These are phyloP conservation scores for Subacronicta megacephala DNA, from an alignment of 2,888 invertebrate species.

Conservation along the genomic window DNA sequence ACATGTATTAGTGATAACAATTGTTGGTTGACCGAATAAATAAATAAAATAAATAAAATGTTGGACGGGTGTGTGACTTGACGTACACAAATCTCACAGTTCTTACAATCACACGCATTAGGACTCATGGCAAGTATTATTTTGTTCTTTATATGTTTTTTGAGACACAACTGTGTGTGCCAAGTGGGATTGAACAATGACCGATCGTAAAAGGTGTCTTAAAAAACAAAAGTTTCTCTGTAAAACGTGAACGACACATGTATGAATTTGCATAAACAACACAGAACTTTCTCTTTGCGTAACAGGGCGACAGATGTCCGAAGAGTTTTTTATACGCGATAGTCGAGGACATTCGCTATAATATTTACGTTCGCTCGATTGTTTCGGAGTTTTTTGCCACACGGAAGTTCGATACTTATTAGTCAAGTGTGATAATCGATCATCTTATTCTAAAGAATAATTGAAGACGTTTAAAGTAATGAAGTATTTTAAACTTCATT, in stretches of 20 bases:
- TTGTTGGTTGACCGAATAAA: too few species aligned
- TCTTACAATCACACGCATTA: too few species aligned
- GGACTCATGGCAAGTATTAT: too few species aligned
- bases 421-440: neutral
- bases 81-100: too few species aligned
- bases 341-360: constrained; percentile 20
- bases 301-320: constrained; percentile 31
- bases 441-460: too few species aligned
- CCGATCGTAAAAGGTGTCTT: neutral
- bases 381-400: constrained; percentile 4
- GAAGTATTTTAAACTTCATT: too few species aligned
- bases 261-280: constrained; percentile 36
- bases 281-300: constrained; percentile 34
- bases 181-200: neutral
- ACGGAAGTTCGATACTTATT: constrained; percentile 1
- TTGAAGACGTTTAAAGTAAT: too few species aligned
- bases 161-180: too few species aligned
- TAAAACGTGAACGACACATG: constrained; percentile 20
- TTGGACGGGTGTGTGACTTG: too few species aligned
- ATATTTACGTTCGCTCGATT: neutral
- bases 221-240: constrained; percentile 12
- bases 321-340: constrained; percentile 24
- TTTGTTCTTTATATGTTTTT: too few species aligned
- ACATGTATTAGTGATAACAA: too few species aligned
- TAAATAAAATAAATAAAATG: too few species aligned